A percentile compares a stretch with the other conserved stretches of the same genome.
Evolutionary conservation across 2,113 vertebrate species (phyloP).

Genomic region (Cyanistes caeruleus): DNA sequence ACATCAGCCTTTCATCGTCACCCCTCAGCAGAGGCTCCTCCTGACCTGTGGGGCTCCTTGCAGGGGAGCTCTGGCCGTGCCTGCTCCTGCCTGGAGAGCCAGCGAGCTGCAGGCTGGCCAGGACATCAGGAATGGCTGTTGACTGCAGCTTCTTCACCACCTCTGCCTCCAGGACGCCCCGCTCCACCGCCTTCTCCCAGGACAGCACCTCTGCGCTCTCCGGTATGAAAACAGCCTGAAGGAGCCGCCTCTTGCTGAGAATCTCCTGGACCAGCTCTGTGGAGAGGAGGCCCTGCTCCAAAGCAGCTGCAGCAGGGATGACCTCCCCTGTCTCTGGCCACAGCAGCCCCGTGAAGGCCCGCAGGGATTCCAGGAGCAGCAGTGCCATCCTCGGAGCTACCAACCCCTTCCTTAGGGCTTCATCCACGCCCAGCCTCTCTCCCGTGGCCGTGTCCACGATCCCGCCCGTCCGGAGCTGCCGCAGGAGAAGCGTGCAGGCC

Average conservation of each 20-base stretch:
- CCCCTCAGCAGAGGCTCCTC: conserved; percentile 9
- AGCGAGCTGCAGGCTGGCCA: conserved; percentile 73
- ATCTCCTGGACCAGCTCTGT: conserved; percentile 78
- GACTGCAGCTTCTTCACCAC: conserved; percentile 75
- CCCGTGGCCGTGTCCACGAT: conserved; percentile 82
- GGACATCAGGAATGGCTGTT: conserved; percentile 80
- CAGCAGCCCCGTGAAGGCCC: conserved; percentile 84
- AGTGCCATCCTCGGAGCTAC: conserved; percentile 82
- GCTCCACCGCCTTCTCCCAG: conserved; percentile 75
- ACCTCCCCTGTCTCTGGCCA: conserved; percentile 91
- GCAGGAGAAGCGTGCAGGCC: conserved; percentile 83
- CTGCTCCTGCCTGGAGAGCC: conserved; percentile 63
- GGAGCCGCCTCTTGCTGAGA: conserved; percentile 78
- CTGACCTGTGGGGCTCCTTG: neutral
- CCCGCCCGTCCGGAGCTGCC: conserved; percentile 87
- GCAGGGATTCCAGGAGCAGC: conserved; percentile 85
- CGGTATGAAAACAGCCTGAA: conserved; percentile 83
- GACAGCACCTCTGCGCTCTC: conserved; percentile 81
- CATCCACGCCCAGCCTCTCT: conserved; percentile 82
- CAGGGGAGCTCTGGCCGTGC: conserved; percentile 42
- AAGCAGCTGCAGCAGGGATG: conserved; percentile 78
- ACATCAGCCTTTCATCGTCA: conserved; percentile 69
- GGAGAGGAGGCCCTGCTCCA: conserved; percentile 87
- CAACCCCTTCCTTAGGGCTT: conserved; percentile 81
- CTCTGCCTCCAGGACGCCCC: conserved; percentile 71